Base-by-base conservation (phyloP, 2,797 vertebrate genomes). In the Carduelis carduelis region DNA sequence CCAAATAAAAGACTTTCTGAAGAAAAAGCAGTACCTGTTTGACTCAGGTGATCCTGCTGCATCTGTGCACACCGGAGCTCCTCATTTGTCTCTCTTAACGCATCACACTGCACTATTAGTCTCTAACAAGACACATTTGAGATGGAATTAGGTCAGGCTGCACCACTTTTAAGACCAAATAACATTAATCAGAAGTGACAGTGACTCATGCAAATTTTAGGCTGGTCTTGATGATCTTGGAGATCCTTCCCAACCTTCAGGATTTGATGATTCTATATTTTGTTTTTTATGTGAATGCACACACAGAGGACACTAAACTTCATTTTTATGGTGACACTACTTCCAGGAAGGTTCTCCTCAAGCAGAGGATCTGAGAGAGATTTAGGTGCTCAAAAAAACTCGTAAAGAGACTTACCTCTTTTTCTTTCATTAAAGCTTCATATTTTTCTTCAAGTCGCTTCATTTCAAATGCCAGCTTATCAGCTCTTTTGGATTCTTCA, bases 1-100 rank as follows among this genome's bases (percentile, higher is more conserved):
- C 23, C 2, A 41, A 34, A 30, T 12, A 16, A 32, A 59, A 87
- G 87, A 76, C 9, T 32, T 7, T 65, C 49, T 60, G 19, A 57
- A 80, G 27, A 53, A 32, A 37, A 50, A 57, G 55, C 55, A 53
- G 30, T 97, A 99, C 99, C 99, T 97, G 99, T 97, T 98, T 98
- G 98, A 75, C 97, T 98, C 78, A 99, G 97, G 90, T 99, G 99
- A 95, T 98, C 98, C 97, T 99, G 99, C 35, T 99, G 99, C 93
- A 98, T 98, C 97, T 99, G 98, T 60, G 98, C 98, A 97, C 98
- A 99, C 43, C 98, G 98, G 32, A 99, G 98, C 90, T 99, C 99
- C 97, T 99, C 99, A 11, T 99, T 99, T 32, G 98, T 99, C 97
- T 99, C 99, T 96, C 98, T 99, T n/a, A 99, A 96, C 53, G 99